These are phyloP conservation scores for Lepilemur ruficaudatus DNA, from an alignment of 2,797 vertebrate species.

Conservation along the genomic window DNA sequence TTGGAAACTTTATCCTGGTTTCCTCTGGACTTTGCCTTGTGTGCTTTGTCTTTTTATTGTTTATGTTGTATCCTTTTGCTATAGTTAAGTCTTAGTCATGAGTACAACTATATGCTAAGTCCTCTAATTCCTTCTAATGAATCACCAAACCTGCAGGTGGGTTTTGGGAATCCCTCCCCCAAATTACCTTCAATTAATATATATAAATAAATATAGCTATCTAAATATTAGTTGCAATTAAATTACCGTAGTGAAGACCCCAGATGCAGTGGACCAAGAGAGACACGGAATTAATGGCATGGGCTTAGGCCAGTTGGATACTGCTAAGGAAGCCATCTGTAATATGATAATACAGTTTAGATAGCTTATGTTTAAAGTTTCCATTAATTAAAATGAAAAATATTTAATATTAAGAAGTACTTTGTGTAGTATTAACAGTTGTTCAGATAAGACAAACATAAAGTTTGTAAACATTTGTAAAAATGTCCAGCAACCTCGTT, in stretches of 20 bases:
- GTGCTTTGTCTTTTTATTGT: background rate
- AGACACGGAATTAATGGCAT: slow-evolving; percentile 96
- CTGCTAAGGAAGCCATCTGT: slow-evolving; percentile 98
- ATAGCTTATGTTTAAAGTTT: slow-evolving; percentile 14
- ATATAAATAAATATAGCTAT: background rate
- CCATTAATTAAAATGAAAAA: slow-evolving; percentile 31
- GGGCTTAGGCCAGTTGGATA: slow-evolving; percentile 98
- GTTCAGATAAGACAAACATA: slow-evolving; percentile 9
- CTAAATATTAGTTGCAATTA: background rate
- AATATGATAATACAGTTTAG: slow-evolving; percentile 33
- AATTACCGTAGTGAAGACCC: slow-evolving; percentile 97
- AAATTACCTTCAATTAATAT: background rate
- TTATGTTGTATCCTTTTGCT: background rate
- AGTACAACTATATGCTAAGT: background rate
- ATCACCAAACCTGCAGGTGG: background rate
- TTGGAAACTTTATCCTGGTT: background rate
- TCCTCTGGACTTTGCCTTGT: background rate
- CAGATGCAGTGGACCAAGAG: slow-evolving; percentile 98
- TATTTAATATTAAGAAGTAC: slow-evolving; percentile 21
- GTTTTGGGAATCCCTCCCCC: background rate
- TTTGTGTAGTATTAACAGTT: background rate
- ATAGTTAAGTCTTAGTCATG: background rate
- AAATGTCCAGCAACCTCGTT: background rate
- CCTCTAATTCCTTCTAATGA: background rate
- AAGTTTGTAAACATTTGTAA: slow-evolving; percentile 5